Conservation (phyloP, 2,113 vertebrate species). For the Myotis davidii region DNA sequence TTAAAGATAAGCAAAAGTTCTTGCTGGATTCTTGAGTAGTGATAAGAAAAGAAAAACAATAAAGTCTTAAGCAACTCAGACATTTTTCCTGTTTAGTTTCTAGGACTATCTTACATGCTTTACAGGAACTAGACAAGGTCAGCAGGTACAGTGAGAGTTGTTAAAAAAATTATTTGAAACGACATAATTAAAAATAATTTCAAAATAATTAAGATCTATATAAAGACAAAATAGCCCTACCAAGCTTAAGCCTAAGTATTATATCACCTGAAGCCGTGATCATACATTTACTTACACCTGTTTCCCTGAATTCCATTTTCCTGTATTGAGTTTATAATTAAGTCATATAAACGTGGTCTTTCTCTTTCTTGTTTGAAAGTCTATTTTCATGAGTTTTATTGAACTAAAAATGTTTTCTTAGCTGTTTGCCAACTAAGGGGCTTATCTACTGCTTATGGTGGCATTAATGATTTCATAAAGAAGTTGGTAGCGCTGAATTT, state of each 20-base stretch:
- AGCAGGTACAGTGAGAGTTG: rapidly evolving
- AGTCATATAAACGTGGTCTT: background rate
- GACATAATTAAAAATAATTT: background rate
- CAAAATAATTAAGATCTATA: background rate
- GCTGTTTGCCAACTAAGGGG: background rate
- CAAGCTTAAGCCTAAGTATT: background rate
- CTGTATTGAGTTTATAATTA: background rate
- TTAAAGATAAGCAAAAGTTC: conserved; percentile 73
- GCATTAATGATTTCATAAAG: background rate
- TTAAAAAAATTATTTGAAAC: background rate
- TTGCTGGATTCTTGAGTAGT: conserved; percentile 55
- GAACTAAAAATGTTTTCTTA: background rate
- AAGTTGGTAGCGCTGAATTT: background rate
- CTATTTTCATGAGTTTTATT: background rate
- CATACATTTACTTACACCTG: background rate
- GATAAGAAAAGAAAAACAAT: conserved; percentile 61
- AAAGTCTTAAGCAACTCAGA: conserved; percentile 19
- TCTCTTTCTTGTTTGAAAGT: background rate
- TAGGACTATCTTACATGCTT: background rate
- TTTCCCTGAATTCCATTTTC: conserved; percentile 26
- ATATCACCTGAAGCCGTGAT: background rate
- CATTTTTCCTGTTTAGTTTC: background rate
- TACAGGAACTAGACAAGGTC: background rate
- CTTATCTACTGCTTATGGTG: background rate
- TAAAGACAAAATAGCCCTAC: background rate